phyloP scores from a whole-genome alignment of 2,113 vertebrate genomes.

The Pedionomus torquatus region DNA sequence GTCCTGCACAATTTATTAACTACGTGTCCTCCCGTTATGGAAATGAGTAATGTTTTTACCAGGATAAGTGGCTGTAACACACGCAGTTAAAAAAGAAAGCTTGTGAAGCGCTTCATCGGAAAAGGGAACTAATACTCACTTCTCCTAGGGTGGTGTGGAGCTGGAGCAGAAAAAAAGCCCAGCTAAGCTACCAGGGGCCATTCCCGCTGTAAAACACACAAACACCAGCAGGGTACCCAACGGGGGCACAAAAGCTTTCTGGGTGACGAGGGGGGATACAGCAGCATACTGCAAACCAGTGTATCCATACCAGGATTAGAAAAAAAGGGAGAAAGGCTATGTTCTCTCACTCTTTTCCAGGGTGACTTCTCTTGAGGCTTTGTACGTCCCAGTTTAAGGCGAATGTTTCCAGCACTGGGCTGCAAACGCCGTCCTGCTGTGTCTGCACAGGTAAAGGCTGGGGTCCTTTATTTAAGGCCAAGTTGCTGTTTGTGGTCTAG shows the following conservation, averaged over 20 bases:
- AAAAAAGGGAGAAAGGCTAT: not conserved
- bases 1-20: not conserved
- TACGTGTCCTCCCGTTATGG: not conserved
- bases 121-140: not conserved
- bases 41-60: not conserved
- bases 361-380: not conserved
- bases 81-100: too few species aligned
- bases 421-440: not conserved
- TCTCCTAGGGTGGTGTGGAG: not conserved
- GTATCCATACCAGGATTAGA: fast-evolving
- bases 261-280: fast-evolving
- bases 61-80: not conserved
- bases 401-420: not conserved
- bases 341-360: not conserved
- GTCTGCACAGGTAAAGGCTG: too few species aligned
- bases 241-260: not conserved
- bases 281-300: too few species aligned
- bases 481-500: not conserved
- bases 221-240: too few species aligned
- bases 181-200: not conserved
- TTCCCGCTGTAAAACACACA: not conserved
- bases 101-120: not conserved
- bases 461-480: not conserved
- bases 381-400: fast-evolving
- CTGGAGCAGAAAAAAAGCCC: not conserved